A percentile compares a stretch with the other conserved stretches of the same genome.
These are phyloP conservation scores for Coreius guichenoti DNA, from an alignment of 2,797 vertebrate species.

Conservation along the genomic window DNA sequence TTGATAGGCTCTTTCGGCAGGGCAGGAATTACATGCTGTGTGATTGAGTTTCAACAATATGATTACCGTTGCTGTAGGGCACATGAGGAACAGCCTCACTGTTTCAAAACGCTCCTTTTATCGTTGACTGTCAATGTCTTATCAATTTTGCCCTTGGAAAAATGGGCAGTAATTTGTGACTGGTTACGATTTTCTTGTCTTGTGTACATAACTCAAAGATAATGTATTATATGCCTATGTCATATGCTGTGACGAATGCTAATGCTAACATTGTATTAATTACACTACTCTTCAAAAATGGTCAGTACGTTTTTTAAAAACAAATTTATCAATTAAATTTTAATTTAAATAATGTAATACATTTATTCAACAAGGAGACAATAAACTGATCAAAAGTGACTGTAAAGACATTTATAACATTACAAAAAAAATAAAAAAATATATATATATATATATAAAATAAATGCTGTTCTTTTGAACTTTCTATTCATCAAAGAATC, in stretches of 20 bases:
- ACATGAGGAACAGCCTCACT: background rate
- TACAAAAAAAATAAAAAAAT: background rate
- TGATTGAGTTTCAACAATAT: slow-evolving; percentile 39
- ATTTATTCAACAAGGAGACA: background rate
- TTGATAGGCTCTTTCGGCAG: slow-evolving; percentile 11
- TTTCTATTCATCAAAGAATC: background rate
- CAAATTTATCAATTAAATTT: background rate
- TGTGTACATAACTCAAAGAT: background rate
- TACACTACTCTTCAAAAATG: background rate
- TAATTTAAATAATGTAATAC: background rate
- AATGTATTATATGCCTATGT: background rate
- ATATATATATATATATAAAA: background rate
- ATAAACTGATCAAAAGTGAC: background rate
- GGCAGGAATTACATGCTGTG: slow-evolving; percentile 19
- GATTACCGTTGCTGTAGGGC: slow-evolving; percentile 24
- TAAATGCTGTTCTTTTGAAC: background rate
- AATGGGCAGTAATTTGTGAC: background rate
- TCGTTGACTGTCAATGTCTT: slow-evolving; percentile 2
- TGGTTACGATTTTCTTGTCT: background rate
- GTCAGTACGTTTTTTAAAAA: too few species aligned
- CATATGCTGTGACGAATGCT: background rate
- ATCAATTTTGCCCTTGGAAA: background rate
- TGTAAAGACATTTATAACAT: background rate
- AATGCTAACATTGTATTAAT: background rate
- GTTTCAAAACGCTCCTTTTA: background rate